Base-by-base conservation (phyloP, 53 echinoderm and acorn worm genomes). In the Glandiceps talaboti region DNA sequence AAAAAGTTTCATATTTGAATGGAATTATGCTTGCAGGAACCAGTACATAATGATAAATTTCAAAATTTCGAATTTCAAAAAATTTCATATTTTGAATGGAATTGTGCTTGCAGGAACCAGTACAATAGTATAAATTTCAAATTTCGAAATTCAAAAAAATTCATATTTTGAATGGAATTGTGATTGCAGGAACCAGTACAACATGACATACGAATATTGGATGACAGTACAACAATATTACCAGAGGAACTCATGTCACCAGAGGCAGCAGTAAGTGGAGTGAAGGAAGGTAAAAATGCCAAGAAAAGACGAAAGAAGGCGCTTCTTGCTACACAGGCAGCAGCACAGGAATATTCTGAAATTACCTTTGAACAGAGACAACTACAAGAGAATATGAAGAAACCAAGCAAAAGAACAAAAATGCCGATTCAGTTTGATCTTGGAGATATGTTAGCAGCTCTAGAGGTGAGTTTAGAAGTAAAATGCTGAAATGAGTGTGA, bases 371-470 rank as follows among this genome's bases (percentile, higher is more conserved):
- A 92, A 33, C 91, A 94, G 81, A 74, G 85, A 0, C 90, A 87
- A 75, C 86, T 89, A 1, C 91, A 91, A 64, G 91, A 94, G 77
- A 86, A 85, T 29, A 80, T 91, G 32, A 94, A 90, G 88, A 94
- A 94, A 29, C 91, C 92, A 1, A 87, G 84, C 84, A 94, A 90
- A 84, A 82, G 90, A 30, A 94, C 91, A 28, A 91, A 94, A 81
- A 94, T 90, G 90, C 91, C 94, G 25, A 92, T 94, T 29, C 91
- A 91, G 75, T 84, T 90, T 84, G 94, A 94, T 73, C 84, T 94
- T 0, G 88, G 90, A 28, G 85, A 87, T 74, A 87, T 92, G 89
- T 83, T 94, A 31, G 91, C 90, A 76, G 86, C 94, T 30, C 79
- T 88, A 77, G 86, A 85, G 86, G 91, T 91, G 89, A 86, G 79